A percentile compares a stretch with the other conserved stretches of the same genome.
Conservation (phyloP, 1,140 invertebrate genomes). For the Lucilia sericata region DNA sequence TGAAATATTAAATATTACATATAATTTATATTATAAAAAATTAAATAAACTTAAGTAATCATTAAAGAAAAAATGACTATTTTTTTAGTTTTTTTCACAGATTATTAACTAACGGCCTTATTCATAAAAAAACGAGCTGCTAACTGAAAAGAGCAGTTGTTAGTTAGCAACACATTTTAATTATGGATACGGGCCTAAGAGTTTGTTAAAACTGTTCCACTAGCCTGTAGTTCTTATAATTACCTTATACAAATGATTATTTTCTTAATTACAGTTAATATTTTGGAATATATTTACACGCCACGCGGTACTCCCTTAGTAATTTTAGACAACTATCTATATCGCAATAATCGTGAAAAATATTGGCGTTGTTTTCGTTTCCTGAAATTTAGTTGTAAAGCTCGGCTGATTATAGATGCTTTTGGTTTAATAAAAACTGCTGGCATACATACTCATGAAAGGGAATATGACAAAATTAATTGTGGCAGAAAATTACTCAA, state of each 20-base stretch:
- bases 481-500: conserved; percentile 30
- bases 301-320: conserved; percentile 50
- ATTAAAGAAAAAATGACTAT: no score
- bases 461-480: conserved; percentile 49
- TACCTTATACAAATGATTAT: not conserved
- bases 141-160: no score
- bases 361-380: conserved; percentile 53
- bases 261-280: conserved; percentile 36
- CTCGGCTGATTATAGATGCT: conserved; percentile 46
- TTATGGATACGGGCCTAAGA: no score
- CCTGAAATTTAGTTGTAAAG: conserved; percentile 48
- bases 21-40: no score
- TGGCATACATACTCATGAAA: conserved; percentile 49
- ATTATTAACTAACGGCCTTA: no score
- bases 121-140: no score
- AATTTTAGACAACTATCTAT: conserved; percentile 50
- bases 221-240: not conserved
- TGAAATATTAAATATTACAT: no score
- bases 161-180: no score
- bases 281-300: conserved; percentile 50
- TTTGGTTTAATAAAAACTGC: conserved; percentile 30
- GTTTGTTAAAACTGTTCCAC: no score
- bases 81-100: no score
- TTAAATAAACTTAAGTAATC: no score
- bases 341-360: conserved; percentile 52